Conservation (phyloP, 2,797 vertebrate species). For the Silurus aristotelis region DNA sequence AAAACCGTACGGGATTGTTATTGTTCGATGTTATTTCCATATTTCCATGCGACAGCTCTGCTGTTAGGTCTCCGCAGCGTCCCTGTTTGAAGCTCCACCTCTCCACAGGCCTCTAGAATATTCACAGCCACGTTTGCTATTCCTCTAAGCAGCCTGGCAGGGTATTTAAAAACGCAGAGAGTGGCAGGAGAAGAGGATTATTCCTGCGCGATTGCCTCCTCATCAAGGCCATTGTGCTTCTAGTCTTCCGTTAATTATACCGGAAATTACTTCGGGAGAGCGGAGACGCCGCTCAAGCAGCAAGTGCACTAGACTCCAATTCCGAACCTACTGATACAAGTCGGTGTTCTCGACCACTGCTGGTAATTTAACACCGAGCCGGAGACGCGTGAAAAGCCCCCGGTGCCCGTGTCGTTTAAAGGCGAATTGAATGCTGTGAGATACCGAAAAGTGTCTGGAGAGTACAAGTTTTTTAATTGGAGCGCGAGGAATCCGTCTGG, state of each 20-base stretch:
- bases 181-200: slow-evolving; percentile 71
- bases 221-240: slow-evolving; percentile 73
- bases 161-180: slow-evolving; percentile 73
- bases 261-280: slow-evolving; percentile 75
- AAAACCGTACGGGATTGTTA: neutral
- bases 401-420: slow-evolving; percentile 31
- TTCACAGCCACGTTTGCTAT: slow-evolving; percentile 71
- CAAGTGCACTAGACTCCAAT: slow-evolving; percentile 67
- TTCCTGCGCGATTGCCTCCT: slow-evolving; percentile 75
- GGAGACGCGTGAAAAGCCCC: slow-evolving; percentile 35
- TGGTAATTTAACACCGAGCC: slow-evolving; percentile 48
- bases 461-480: slow-evolving; percentile 32
- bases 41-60: neutral
- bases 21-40: neutral
- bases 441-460: slow-evolving; percentile 18
- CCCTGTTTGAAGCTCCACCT: slow-evolving; percentile 58
- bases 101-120: slow-evolving; percentile 55
- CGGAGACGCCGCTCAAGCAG: slow-evolving; percentile 66
- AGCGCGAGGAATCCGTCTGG: slow-evolving; percentile 14
- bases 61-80: neutral
- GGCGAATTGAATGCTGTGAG: slow-evolving; percentile 35
- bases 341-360: slow-evolving; percentile 39
- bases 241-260: slow-evolving; percentile 75
- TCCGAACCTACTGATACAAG: slow-evolving; percentile 64
- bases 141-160: slow-evolving; percentile 64